These are phyloP conservation scores for Agrotis puta DNA, from an alignment of 2,888 invertebrate genomes.

Conservation along the genomic window DNA sequence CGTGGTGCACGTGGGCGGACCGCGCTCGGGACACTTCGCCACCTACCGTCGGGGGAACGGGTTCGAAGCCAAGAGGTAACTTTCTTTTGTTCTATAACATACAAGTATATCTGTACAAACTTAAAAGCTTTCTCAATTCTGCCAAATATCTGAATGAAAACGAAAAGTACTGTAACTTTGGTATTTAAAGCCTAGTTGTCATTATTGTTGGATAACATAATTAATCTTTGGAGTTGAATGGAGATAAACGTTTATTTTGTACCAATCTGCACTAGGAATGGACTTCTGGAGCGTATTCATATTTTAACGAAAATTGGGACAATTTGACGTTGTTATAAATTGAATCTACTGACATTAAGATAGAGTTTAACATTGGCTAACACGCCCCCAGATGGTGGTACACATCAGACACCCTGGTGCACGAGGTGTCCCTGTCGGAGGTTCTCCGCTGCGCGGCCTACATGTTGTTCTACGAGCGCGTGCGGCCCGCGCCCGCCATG, in stretches of 20 bases:
- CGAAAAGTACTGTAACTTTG: too few relatives aligned
- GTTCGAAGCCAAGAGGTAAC: conserved; percentile 88
- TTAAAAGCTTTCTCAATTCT: too few relatives aligned
- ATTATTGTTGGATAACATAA: too few relatives aligned
- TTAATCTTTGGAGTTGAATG: too few relatives aligned
- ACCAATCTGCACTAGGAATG: too few relatives aligned
- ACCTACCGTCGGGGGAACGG: conserved; percentile 96
- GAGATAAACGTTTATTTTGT: too few relatives aligned
- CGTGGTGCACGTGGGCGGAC: conserved; percentile 97
- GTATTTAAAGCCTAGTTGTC: too few relatives aligned
- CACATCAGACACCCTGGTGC: conserved; percentile 96
- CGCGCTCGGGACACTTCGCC: conserved; percentile 98
- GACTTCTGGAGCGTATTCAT: too few relatives aligned
- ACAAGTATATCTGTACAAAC: too few relatives aligned
- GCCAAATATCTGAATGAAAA: too few relatives aligned
- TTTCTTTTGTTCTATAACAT: not conserved
- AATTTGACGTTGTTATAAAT: too few relatives aligned
- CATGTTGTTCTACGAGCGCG: conserved; percentile 97
- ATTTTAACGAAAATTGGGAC: too few relatives aligned
- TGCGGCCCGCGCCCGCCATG: conserved; percentile 61
- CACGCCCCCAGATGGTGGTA: conserved; percentile 93
- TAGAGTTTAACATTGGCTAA: not conserved
- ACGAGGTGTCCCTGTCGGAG: conserved; percentile 94
- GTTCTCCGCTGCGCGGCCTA: conserved; percentile 97
- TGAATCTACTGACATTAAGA: not conserved